Evolutionary conservation across 2,888 invertebrate species (phyloP).

Genomic region (Cosmorhoe ocellata): DNA sequence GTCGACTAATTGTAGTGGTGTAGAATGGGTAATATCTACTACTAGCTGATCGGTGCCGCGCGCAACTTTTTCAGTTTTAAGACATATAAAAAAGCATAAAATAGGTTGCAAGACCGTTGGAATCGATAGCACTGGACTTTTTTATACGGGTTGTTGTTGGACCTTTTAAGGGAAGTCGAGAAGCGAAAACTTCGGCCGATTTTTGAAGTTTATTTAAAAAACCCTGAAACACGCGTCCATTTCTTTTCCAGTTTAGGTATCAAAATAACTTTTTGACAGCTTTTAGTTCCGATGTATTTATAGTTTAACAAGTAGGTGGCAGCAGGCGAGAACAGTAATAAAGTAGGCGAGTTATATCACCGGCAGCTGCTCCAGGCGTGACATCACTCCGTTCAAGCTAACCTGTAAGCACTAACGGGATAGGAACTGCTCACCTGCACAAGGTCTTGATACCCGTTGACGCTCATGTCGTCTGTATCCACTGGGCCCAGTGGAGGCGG

Average conservation of each 20-base stretch:
- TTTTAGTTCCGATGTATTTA: neutral
- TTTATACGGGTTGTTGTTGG: too few relatives aligned
- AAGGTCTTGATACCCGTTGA: constrained; percentile 88
- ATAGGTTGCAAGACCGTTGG: too few relatives aligned
- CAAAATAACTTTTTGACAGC: too few relatives aligned
- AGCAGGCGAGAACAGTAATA: neutral
- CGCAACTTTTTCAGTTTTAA: too few relatives aligned
- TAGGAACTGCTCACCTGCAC: constrained; percentile 65
- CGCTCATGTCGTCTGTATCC: constrained; percentile 84
- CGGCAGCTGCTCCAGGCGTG: neutral
- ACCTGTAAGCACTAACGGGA: neutral
- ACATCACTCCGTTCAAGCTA: neutral
- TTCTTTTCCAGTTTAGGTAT: too few relatives aligned
- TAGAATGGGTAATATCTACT: neutral
- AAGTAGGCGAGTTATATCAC: neutral
- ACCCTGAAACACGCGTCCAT: too few relatives aligned
- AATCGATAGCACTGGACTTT: too few relatives aligned
- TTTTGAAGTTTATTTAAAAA: too few relatives aligned
- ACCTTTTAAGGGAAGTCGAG: too few relatives aligned
- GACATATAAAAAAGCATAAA: too few relatives aligned
- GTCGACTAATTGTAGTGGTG: constrained; percentile 17
- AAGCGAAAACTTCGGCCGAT: too few relatives aligned
- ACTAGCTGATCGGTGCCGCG: too few relatives aligned
- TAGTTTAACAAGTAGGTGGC: neutral
- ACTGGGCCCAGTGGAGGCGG: constrained; percentile 46